These are phyloP conservation scores for Heptranchias perlo DNA, from an alignment of 2,113 vertebrate genomes.

Conservation along the genomic window DNA sequence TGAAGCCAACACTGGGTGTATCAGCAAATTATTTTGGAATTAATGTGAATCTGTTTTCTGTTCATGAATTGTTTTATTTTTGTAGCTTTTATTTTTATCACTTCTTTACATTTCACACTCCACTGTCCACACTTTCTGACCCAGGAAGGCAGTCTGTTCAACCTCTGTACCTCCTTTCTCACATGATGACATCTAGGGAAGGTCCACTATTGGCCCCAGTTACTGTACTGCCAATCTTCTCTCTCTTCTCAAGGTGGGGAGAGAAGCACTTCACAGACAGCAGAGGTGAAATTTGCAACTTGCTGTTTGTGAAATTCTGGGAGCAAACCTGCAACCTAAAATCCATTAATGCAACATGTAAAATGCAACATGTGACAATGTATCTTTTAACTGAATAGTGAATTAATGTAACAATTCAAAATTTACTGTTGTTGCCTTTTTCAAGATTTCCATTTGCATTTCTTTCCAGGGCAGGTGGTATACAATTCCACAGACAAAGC, in stretches of 20 bases:
- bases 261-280: background rate
- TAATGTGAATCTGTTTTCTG: background rate
- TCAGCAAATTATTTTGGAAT: background rate
- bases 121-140: background rate
- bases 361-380: background rate
- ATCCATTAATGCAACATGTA: background rate
- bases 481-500: slow-evolving; percentile 61
- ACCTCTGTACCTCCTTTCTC: background rate
- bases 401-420: background rate
- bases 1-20: background rate
- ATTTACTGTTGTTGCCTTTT: too few relatives aligned
- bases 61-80: background rate
- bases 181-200: too few relatives aligned
- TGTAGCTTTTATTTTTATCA: background rate
- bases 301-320: background rate
- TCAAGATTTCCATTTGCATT: background rate
- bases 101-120: background rate
- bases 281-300: background rate
- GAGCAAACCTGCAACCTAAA: background rate
- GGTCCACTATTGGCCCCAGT: background rate
- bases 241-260: background rate
- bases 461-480: slow-evolving; percentile 57
- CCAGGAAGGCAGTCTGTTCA: background rate
- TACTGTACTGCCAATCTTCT: background rate
- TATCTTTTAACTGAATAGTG: background rate